A percentile compares a stretch with the other conserved stretches of the same genome.
These are phyloP conservation scores for Paradoxurus hermaphroditus DNA, from an alignment of 2,113 vertebrate genomes.

Conservation along the genomic window DNA sequence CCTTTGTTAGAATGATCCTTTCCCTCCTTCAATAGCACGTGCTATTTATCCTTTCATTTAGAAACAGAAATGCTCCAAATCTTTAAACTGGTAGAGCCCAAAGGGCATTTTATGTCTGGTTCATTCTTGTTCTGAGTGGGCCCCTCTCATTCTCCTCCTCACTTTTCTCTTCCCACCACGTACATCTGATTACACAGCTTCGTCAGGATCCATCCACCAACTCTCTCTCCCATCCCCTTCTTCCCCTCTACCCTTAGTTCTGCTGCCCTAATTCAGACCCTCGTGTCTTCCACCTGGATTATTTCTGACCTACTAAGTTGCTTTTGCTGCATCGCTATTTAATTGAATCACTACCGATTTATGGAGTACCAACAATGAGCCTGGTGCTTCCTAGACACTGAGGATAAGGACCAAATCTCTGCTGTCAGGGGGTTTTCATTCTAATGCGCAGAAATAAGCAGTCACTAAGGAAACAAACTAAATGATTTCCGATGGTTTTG, in stretches of 20 bases:
- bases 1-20: slow-evolving; percentile 43
- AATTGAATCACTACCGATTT: not conserved
- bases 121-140: not conserved
- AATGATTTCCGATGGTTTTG: not conserved
- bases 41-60: slow-evolving; percentile 50
- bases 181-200: not conserved
- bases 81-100: not conserved
- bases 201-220: not conserved
- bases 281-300: not conserved
- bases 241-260: not conserved
- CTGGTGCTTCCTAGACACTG: not conserved
- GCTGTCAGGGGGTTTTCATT: not conserved
- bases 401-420: not conserved
- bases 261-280: not conserved
- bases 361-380: not conserved
- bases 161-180: not conserved
- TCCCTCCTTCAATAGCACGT: slow-evolving; percentile 47
- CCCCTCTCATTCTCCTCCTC: not conserved
- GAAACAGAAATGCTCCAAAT: not conserved
- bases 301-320: not conserved
- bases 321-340: not conserved
- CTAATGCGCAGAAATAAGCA: not conserved
- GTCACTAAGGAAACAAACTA: not conserved
- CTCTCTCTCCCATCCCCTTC: not conserved
- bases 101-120: not conserved